These are phyloP conservation scores for Gandaritis pyraliata DNA, from an alignment of 2,888 invertebrate species.

Conservation along the genomic window DNA sequence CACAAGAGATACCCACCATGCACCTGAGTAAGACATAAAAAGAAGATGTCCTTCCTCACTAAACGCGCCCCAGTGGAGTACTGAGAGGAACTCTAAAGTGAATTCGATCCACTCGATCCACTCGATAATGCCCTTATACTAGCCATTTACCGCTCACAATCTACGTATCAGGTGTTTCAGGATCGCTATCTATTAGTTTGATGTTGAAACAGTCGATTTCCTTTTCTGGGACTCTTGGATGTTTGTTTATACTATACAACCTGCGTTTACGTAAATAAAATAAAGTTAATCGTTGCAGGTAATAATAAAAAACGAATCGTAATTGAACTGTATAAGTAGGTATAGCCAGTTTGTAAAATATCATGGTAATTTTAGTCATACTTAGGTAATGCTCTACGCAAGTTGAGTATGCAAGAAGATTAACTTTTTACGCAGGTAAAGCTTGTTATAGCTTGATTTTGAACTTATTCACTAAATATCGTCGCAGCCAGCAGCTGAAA, in stretches of 20 bases:
- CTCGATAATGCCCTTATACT: constrained; percentile 35
- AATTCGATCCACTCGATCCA: constrained; percentile 27
- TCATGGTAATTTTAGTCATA: no score
- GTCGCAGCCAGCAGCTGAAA: constrained; percentile 10
- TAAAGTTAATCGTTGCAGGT: no score
- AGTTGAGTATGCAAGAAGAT: no score
- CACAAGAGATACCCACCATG: neutral
- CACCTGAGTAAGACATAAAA: neutral
- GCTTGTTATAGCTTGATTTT: no score
- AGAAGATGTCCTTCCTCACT: constrained; percentile 1
- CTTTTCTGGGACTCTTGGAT: constrained; percentile 24
- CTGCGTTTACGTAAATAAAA: no score
- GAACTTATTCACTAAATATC: constrained; percentile 6
- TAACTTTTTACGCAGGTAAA: no score
- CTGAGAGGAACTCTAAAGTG: constrained; percentile 34
- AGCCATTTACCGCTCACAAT: constrained; percentile 31
- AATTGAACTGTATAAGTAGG: no score
- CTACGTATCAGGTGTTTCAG: constrained; percentile 34
- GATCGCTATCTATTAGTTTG: constrained; percentile 30
- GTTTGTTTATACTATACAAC: no score
- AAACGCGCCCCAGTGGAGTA: constrained; percentile 32
- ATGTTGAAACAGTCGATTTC: constrained; percentile 27
- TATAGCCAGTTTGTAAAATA: no score
- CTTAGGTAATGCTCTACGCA: no score
- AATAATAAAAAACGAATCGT: no score